A percentile compares a stretch with the other conserved stretches of the same genome.
These are phyloP conservation scores for Micrastur ruficollis DNA, from an alignment of 2,797 vertebrate genomes.

Conservation along the genomic window DNA sequence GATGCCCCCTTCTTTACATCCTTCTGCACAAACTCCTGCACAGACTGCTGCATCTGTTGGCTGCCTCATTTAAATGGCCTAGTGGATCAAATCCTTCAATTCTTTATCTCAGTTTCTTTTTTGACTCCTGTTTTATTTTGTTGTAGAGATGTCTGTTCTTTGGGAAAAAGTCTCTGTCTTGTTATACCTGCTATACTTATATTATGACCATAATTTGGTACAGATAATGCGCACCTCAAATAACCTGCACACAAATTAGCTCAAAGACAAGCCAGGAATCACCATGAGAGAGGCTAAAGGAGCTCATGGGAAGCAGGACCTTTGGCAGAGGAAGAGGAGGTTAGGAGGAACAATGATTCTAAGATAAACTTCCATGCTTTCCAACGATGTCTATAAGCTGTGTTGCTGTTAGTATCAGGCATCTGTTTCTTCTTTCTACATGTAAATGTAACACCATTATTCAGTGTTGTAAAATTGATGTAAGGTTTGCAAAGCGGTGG, in stretches of 20 bases:
- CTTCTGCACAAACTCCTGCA: not conserved
- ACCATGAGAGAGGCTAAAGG: not conserved
- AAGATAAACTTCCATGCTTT: not conserved
- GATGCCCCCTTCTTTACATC: not conserved
- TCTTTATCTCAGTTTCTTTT: not conserved
- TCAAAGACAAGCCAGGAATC: not conserved
- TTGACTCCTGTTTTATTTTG: not conserved
- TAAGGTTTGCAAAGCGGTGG: not conserved
- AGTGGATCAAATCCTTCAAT: not conserved
- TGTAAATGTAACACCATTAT: not conserved
- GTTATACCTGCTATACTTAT: not conserved
- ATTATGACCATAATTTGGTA: not conserved
- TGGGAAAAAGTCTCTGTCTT: not conserved
- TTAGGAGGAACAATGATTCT: not conserved
- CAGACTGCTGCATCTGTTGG: not conserved
- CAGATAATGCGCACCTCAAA: not conserved
- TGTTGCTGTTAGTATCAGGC: not conserved
- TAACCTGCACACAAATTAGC: not conserved
- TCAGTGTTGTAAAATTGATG: not conserved
- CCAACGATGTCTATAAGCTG: rapidly evolving
- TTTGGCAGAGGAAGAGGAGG: not conserved
- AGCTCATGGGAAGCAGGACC: not conserved
- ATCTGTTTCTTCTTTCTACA: not conserved
- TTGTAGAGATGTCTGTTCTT: not conserved
- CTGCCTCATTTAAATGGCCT: not conserved